Base-by-base conservation (phyloP, 2,888 invertebrate genomes). In the Coelogynopora nodosa region DNA sequence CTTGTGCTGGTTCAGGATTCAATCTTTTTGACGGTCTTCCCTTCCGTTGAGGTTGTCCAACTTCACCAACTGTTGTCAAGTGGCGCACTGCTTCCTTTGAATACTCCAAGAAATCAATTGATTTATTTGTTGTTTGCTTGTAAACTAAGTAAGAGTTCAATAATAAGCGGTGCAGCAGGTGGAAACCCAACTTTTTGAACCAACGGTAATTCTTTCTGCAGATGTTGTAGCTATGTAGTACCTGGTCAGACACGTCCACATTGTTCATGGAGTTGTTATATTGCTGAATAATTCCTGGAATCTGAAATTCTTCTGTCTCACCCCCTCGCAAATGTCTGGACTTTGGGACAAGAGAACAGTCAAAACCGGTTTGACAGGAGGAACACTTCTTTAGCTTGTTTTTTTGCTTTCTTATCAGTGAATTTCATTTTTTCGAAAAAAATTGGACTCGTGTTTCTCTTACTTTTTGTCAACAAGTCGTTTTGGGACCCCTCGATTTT, bases 1-100 rank as follows among this genome's bases (percentile, higher is more conserved):
- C 74, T 74, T 74, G 74, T 74, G 74, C 74, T 74, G 74, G 74
- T 74, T 74, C 74, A 74, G 23, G 74, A 74, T 74, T 74, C 74
- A 74, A 74, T 74, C 74, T 74, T 74, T 74, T 74, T 74, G 74
- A 74, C 74, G 27, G 74, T 74, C 74, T 74, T 74, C 74, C 74
- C 74, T 74, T 74, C 74, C 74, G 27, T 74, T 74, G 74, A 74
- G 74, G 74, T 74, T 26, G 74, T 74, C 74, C 74, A 74, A 74
- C 74, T 74, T 74, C 74, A 74, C 74, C 74, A 74, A 74, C 74
- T 74, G 74, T 74, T 74, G 74, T 74, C 74, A 74, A 74, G 74
- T 74, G 74, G 74, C 27, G 18, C 74, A 74, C 74, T 74, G 74
- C 74, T 74, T 74, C 74, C 74, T 74, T 74, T 74, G 74, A 74